Conservation (phyloP, 2,113 vertebrate species). For the Misgurnus mizolepis region DNA sequence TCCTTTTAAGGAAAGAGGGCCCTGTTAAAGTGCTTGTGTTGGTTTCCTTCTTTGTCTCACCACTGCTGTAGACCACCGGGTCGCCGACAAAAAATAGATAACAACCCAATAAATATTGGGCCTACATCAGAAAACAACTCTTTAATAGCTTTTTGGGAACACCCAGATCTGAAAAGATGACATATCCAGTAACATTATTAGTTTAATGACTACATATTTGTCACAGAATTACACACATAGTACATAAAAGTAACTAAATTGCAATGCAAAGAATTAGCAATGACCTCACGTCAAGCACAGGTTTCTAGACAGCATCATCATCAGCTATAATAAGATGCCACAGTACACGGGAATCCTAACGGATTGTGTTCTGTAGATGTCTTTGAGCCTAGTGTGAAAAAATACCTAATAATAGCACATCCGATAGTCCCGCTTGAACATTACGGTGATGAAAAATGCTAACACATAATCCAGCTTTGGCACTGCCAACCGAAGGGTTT, state of each 20-base stretch:
- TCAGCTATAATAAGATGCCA: constrained; percentile 32
- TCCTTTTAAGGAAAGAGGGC: constrained; percentile 72
- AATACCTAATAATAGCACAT: constrained; percentile 56
- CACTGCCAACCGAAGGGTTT: constrained; percentile 27
- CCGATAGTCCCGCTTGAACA: constrained; percentile 35
- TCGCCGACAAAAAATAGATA: constrained; percentile 2
- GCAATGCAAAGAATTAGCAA: constrained; percentile 14
- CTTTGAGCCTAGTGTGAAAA: constrained; percentile 53
- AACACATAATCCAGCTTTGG: constrained; percentile 54
- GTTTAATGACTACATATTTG: not conserved
- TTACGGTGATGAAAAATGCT: constrained; percentile 53
- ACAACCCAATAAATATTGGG: constrained; percentile 10
- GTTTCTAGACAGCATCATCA: constrained; percentile 16
- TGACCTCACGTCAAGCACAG: not conserved
- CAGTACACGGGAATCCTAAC: constrained; percentile 50
- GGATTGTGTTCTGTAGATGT: constrained; percentile 44
- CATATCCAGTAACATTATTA: not conserved
- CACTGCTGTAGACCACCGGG: constrained; percentile 52
- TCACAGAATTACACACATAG: too few relatives aligned
- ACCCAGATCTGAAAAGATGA: not conserved
- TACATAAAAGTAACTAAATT: not conserved
- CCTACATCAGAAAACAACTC: not conserved
- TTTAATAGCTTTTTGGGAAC: not conserved
- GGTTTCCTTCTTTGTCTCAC: constrained; percentile 40
- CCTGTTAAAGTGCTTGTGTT: constrained; percentile 56